Evolutionary conservation across 1,140 invertebrate species (phyloP).

Genomic region (Euwallacea fornicatus): DNA sequence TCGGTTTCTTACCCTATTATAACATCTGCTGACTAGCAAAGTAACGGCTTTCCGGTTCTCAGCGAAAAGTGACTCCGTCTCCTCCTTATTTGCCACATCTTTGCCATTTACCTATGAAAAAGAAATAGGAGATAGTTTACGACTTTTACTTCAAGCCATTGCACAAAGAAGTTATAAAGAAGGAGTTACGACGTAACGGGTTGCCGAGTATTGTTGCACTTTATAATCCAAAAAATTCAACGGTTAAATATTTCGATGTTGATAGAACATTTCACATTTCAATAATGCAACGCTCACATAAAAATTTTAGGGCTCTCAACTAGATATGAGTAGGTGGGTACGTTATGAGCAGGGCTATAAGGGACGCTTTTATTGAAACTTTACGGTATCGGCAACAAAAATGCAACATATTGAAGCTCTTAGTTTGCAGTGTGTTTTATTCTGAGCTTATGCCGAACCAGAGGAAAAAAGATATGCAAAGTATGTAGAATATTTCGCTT

Average conservation of each 20-base stretch:
- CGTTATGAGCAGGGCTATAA: not conserved
- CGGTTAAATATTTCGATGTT: too few species aligned
- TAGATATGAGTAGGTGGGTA: conserved; percentile 1
- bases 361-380: conserved; percentile 19
- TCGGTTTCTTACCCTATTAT: conserved; percentile 56
- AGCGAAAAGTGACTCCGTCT: conserved; percentile 59
- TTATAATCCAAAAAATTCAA: too few species aligned
- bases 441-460: conserved; percentile 15
- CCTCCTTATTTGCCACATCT: conserved; percentile 61
- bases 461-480: conserved; percentile 33
- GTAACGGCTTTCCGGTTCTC: conserved; percentile 60
- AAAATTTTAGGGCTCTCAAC: conserved; percentile 10
- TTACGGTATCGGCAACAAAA: conserved; percentile 22
- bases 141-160: conserved; percentile 1
- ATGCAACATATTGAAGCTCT: conserved; percentile 33
- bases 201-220: too few species aligned
- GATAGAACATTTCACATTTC: too few species aligned
- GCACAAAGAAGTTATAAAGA: conserved; percentile 5
- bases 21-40: conserved; percentile 60
- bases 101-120: conserved; percentile 57
- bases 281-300: not conserved
- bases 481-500: conserved; percentile 29
- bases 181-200: not conserved
- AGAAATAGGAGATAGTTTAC: not conserved
- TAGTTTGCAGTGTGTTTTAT: conserved; percentile 25